Conservation (phyloP, 1,140 invertebrate species). For the Ips typographus region DNA sequence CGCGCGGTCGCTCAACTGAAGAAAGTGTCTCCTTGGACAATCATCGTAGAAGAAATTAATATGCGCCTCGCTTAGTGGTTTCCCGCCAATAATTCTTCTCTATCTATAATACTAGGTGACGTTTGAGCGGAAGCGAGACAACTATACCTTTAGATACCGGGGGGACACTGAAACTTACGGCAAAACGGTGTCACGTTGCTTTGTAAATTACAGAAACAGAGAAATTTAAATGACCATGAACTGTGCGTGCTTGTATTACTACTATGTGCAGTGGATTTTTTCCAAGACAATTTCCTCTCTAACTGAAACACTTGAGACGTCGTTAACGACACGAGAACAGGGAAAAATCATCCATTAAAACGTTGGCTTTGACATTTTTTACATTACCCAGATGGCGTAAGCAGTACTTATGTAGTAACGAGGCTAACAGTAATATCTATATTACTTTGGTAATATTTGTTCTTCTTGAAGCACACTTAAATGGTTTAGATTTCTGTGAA, state of each 20-base stretch:
- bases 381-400: too few relatives aligned
- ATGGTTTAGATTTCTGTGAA: too few relatives aligned
- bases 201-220: slow-evolving; percentile 8
- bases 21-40: slow-evolving; percentile 31
- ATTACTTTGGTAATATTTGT: too few relatives aligned
- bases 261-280: neutral
- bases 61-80: slow-evolving; percentile 6
- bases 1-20: slow-evolving; percentile 22
- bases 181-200: slow-evolving; percentile 29
- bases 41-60: slow-evolving; percentile 27
- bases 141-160: neutral
- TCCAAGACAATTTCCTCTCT: too few relatives aligned
- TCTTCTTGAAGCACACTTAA: too few relatives aligned
- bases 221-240: slow-evolving; percentile 23
- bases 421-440: too few relatives aligned
- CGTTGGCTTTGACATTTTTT: too few relatives aligned
- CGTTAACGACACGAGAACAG: too few relatives aligned
- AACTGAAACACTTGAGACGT: too few relatives aligned
- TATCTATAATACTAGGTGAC: neutral
- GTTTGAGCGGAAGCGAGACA: neutral
- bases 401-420: too few relatives aligned
- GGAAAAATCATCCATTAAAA: too few relatives aligned
- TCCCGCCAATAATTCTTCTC: slow-evolving; percentile 22
- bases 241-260: slow-evolving; percentile 3
- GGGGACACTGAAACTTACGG: neutral